Percentiles rank a stretch among this genome's conserved stretches.
Conservation (phyloP, 2,888 invertebrate genomes). For the Nymphalis urticae region DNA sequence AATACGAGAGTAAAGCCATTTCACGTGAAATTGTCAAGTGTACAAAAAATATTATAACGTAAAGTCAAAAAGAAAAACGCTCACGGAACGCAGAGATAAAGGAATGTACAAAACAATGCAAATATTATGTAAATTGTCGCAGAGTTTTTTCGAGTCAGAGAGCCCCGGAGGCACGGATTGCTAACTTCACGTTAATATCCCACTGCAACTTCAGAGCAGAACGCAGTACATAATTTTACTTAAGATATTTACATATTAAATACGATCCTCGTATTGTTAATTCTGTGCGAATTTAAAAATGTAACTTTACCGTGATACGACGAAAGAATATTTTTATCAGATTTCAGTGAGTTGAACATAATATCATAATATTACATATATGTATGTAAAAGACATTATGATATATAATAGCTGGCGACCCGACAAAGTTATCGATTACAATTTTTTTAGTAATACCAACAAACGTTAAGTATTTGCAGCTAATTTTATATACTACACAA, state of each 20-base stretch:
- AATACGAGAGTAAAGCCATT: neutral
- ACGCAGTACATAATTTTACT: slow-evolving; percentile 23
- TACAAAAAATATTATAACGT: slow-evolving; percentile 7
- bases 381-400: too few relatives aligned
- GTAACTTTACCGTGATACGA: too few relatives aligned
- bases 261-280: slow-evolving; percentile 5
- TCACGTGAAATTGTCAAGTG: slow-evolving; percentile 9
- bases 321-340: too few relatives aligned
- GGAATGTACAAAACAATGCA: slow-evolving; percentile 50
- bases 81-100: slow-evolving; percentile 26
- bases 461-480: too few relatives aligned
- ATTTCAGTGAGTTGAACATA: too few relatives aligned
- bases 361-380: too few relatives aligned
- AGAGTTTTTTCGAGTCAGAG: slow-evolving; percentile 34
- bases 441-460: too few relatives aligned
- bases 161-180: slow-evolving; percentile 26
- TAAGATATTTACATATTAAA: slow-evolving; percentile 28
- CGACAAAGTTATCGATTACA: too few relatives aligned
- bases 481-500: too few relatives aligned
- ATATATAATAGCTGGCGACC: too few relatives aligned
- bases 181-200: slow-evolving; percentile 31
- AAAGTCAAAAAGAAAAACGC: slow-evolving; percentile 16
- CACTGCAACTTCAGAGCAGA: slow-evolving; percentile 15
- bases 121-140: slow-evolving; percentile 62
- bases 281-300: neutral